These are phyloP conservation scores for Pithys albifrons DNA, from an alignment of 2,113 vertebrate species.

Conservation along the genomic window DNA sequence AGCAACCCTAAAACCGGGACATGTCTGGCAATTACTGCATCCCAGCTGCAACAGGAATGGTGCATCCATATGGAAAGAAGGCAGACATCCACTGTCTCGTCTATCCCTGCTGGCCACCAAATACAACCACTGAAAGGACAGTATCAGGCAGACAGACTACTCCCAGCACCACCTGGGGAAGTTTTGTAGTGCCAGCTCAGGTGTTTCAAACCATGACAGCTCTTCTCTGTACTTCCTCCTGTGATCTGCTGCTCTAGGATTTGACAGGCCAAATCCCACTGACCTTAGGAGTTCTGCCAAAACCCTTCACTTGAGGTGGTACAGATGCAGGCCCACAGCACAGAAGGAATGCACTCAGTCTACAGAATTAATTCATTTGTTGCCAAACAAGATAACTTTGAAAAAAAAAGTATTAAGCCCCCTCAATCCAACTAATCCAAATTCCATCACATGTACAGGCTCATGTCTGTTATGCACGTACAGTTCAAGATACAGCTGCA, in stretches of 20 bases:
- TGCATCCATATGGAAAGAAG: background rate
- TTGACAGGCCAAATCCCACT: background rate
- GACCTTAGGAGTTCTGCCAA: background rate
- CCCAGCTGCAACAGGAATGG: background rate
- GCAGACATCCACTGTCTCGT: background rate
- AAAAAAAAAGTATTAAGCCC: background rate
- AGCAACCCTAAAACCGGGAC: background rate
- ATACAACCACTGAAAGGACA: background rate
- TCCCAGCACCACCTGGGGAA: background rate
- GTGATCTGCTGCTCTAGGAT: background rate
- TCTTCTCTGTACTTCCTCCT: background rate
- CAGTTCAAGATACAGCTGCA: background rate
- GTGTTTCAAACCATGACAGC: background rate
- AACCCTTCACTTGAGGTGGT: background rate
- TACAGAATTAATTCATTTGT: background rate
- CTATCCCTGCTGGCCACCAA: background rate
- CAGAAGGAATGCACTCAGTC: background rate
- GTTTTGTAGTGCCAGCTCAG: background rate
- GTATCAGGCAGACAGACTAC: fast-evolving
- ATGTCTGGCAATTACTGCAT: background rate
- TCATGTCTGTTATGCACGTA: fast-evolving
- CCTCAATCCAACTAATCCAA: background rate
- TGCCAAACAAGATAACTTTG: background rate
- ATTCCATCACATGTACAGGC: background rate
- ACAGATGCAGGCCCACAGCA: background rate